These are phyloP conservation scores for Rutpela maculata DNA, from an alignment of 2,888 invertebrate species.

Conservation along the genomic window DNA sequence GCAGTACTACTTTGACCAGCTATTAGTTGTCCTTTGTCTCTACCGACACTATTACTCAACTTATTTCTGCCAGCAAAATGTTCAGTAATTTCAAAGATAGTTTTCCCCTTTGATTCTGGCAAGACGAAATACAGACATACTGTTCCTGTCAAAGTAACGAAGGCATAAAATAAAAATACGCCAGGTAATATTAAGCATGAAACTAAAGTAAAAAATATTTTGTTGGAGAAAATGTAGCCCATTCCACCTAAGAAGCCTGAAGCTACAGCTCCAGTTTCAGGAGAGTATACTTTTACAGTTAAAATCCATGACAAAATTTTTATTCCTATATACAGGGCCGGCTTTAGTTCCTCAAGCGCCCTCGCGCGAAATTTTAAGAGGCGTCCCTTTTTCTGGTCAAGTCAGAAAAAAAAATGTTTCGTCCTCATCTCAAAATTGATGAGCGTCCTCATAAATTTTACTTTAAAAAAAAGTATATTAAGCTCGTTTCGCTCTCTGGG, in stretches of 20 bases:
- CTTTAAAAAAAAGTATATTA: too few species aligned
- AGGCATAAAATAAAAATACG: conserved; percentile 83
- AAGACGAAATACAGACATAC: conserved; percentile 80
- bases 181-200: conserved; percentile 80
- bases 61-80: conserved; percentile 80
- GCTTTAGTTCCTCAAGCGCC: too few species aligned
- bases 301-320: conserved; percentile 87
- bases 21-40: conserved; percentile 56
- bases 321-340: conserved; percentile 81
- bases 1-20: conserved; percentile 60
- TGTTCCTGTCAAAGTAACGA: conserved; percentile 80
- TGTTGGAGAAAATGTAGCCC: conserved; percentile 86
- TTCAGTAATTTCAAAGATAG: conserved; percentile 82
- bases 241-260: conserved; percentile 84
- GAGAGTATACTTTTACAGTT: conserved; percentile 86
- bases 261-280: conserved; percentile 82
- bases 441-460: too few species aligned
- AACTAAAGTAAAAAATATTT: conserved; percentile 82
- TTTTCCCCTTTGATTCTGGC: conserved; percentile 90
- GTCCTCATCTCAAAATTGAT: too few species aligned
- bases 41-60: conserved; percentile 74
- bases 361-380: too few species aligned
- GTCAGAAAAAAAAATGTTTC: too few species aligned
- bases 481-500: too few species aligned
- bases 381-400: too few species aligned